A percentile compares a stretch with the other conserved stretches of the same genome.
These are phyloP conservation scores for Neoscelio sp. DNA, from an alignment of 2,888 invertebrate genomes.

Conservation along the genomic window DNA sequence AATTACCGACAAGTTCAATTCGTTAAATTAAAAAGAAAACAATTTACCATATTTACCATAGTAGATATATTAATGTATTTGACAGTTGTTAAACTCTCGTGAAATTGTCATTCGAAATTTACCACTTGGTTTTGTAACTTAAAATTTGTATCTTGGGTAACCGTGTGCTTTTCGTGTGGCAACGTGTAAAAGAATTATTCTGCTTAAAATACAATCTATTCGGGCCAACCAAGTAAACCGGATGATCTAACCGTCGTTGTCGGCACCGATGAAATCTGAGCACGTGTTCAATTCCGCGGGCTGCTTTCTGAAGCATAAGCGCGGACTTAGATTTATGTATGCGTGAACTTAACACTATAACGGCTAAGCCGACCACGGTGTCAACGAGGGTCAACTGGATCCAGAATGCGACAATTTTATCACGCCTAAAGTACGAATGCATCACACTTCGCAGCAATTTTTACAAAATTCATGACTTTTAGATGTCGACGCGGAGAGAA, in stretches of 20 bases:
- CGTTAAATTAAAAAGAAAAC: too few relatives aligned
- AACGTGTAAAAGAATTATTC: constrained; percentile 9
- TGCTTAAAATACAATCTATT: constrained; percentile 37
- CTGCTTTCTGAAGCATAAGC: constrained; percentile 78
- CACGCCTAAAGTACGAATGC: constrained; percentile 77
- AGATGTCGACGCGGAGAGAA: background rate
- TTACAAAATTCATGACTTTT: constrained; percentile 32
- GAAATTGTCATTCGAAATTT: too few relatives aligned
- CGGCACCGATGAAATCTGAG: constrained; percentile 81
- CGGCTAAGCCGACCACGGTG: constrained; percentile 82
- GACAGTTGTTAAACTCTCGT: too few relatives aligned
- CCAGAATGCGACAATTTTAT: constrained; percentile 83
- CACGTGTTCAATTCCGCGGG: constrained; percentile 82
- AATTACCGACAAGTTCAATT: too few relatives aligned
- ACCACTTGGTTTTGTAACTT: too few relatives aligned
- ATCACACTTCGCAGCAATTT: constrained; percentile 69
- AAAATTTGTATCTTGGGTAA: too few relatives aligned
- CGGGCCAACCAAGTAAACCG: constrained; percentile 69
- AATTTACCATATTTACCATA: too few relatives aligned
- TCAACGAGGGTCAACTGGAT: constrained; percentile 83
- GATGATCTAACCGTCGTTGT: constrained; percentile 80
- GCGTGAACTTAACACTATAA: constrained; percentile 81
- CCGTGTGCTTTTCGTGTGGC: too few relatives aligned
- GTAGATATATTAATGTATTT: too few relatives aligned
- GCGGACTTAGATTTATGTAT: constrained; percentile 82